Base-by-base conservation (phyloP, 1,140 invertebrate genomes). In the Danaus plexippus region DNA sequence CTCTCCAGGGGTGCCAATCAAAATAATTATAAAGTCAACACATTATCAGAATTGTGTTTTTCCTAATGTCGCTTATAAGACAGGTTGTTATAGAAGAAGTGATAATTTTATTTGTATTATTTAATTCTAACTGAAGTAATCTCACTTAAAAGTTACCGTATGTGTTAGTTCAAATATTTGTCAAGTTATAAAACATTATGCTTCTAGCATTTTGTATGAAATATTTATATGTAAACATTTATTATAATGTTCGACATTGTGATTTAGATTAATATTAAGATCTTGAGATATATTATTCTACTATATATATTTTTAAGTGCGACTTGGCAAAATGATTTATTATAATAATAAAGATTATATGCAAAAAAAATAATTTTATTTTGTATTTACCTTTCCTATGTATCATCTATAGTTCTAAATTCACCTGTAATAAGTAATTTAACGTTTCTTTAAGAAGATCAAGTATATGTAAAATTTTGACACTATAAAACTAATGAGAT, bases 1-100 rank as follows among this genome's bases (percentile, higher is more conserved):
- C 63, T 70, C 71, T 67, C 67, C 57, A 42, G 44, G 47, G 71
- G 71, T 73, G 71, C 68, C 71, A 73, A 73, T 66, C 64, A 69
- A 56, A 48, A 47, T 53, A 32, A 22, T 48, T 32, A 10, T 22
- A 18, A 49, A 18, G 18, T n/a, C 22, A 32, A 32, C 22, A 32
- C 22, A 3, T 32, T 32, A 32, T 32, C 22, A 32, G 22, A 32
- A 32, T 32, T 32, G 22, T 32, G 22, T 32, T 32, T 32, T 32
- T 32, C 22, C 22, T 32, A 32, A 32, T 4, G 22, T 32, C 22
- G 22, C 22, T 32, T 32, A 32, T 32, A 32, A 32, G 22, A 32
- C 22, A 32, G 22, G 22, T 32, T 32, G 22, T 32, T 32, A 32
- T 32, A 32, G 22, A 32, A 6, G 22, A 32, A 32, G 42, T 32